Evolutionary conservation across 2,113 vertebrate species (phyloP).

Genomic region (Pachycephala philippinensis): DNA sequence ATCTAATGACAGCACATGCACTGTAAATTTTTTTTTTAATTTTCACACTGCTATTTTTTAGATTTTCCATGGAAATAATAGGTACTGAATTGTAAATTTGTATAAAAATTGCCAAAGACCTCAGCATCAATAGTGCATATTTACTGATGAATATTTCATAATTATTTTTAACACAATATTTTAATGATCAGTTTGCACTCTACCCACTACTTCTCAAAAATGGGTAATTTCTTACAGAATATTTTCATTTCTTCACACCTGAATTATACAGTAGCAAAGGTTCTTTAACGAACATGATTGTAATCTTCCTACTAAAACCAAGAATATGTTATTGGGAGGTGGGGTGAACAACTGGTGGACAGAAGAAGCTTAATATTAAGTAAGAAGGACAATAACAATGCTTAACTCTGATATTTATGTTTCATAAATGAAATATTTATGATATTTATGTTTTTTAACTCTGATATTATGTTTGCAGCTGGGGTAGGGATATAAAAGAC

Average conservation of each 20-base stretch:
- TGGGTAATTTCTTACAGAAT: not conserved
- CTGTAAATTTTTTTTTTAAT: not conserved
- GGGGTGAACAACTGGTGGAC: not conserved
- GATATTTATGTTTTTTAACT: not conserved
- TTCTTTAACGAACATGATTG: not conserved
- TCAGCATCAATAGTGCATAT: not conserved
- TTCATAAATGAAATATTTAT: too few species aligned
- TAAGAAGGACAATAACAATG: not conserved
- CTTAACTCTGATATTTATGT: not conserved
- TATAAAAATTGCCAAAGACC: not conserved
- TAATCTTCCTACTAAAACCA: not conserved
- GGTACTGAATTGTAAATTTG: not conserved
- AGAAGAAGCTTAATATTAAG: not conserved
- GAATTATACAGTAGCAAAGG: not conserved
- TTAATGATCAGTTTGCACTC: not conserved
- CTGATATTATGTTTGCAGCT: accelerated
- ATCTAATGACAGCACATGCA: not conserved
- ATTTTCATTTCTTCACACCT: not conserved
- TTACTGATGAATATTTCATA: not conserved
- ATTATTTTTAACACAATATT: not conserved
- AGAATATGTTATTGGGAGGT: not conserved
- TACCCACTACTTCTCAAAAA: not conserved
- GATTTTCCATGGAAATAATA: not conserved
- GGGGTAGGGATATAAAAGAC: not conserved
- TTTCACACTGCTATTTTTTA: not conserved